A percentile compares a stretch with the other conserved stretches of the same genome.
Evolutionary conservation across 2,113 vertebrate species (phyloP).

Genomic region (Istiophorus platypterus): DNA sequence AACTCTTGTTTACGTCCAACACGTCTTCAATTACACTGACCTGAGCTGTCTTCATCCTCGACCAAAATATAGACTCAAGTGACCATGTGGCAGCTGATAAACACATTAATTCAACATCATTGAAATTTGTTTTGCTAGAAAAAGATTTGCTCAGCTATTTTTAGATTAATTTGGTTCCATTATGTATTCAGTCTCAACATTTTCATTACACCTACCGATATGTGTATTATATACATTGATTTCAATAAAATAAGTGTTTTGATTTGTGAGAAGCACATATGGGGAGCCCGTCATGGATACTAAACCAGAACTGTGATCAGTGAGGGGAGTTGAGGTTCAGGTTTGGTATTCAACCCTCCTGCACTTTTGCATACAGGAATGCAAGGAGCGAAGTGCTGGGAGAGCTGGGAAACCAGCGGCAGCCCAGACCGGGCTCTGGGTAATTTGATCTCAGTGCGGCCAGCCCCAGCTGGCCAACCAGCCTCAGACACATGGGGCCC

Average conservation of each 20-base stretch:
- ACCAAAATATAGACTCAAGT: constrained; percentile 6
- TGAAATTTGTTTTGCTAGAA: not conserved
- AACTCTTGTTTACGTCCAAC: not conserved
- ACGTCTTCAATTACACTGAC: not conserved
- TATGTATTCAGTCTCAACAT: not conserved
- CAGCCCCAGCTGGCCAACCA: constrained; percentile 60
- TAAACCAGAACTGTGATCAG: constrained; percentile 25
- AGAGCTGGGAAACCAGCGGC: constrained; percentile 57
- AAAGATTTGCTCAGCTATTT: not conserved
- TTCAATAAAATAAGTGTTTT: constrained; percentile 10
- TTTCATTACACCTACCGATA: not conserved
- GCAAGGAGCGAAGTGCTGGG: constrained; percentile 23
- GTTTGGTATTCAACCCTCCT: constrained; percentile 7
- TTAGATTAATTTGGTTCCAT: not conserved
- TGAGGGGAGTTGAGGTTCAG: not conserved
- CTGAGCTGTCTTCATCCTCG: not conserved
- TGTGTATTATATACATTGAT: not conserved
- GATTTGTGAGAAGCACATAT: constrained; percentile 1
- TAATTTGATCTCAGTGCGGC: constrained; percentile 67
- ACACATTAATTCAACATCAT: not conserved
- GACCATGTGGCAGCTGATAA: constrained; percentile 10
- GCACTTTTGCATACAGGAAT: constrained; percentile 58
- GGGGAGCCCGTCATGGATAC: constrained; percentile 29
- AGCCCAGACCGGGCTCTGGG: constrained; percentile 51
- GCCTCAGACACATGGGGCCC: constrained; percentile 60